phyloP scores from a whole-genome alignment of 1,140 invertebrate genomes.

The Cydia splendana region DNA sequence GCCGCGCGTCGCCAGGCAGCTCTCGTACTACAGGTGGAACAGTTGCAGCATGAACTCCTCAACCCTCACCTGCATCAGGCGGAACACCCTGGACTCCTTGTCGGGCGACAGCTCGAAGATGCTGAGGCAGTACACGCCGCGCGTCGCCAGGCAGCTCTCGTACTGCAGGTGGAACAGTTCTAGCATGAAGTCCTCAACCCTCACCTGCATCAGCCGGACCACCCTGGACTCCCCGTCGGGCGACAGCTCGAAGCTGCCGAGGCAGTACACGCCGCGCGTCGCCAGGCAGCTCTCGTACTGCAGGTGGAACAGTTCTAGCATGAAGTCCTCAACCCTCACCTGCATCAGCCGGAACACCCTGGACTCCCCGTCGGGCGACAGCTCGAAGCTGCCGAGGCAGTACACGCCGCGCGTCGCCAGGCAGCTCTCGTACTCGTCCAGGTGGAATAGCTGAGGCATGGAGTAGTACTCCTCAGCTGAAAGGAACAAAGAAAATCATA shows the following conservation, averaged over 20 bases:
- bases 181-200: not conserved
- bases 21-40: conserved; percentile 43
- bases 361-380: conserved; percentile 38
- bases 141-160: not conserved
- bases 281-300: not conserved
- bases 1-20: conserved; percentile 3
- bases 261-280: conserved; percentile 50
- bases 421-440: conserved; percentile 63
- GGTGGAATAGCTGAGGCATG: conserved; percentile 62
- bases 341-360: conserved; percentile 53
- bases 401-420: conserved; percentile 52
- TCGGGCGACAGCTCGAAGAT: conserved; percentile 59
- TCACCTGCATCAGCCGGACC: conserved; percentile 56
- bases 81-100: conserved; percentile 48
- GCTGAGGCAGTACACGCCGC: conserved; percentile 58
- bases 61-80: conserved; percentile 52
- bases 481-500: not conserved
- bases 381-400: conserved; percentile 70
- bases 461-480: conserved; percentile 67
- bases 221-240: conserved; percentile 46
- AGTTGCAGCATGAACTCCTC: conserved; percentile 53
- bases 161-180: conserved; percentile 35
- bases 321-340: conserved; percentile 41
- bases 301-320: conserved; percentile 34
- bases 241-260: conserved; percentile 65